Evolutionary conservation across 2,113 vertebrate species (phyloP).

Genomic region (Onychorhynchus coronatus): DNA sequence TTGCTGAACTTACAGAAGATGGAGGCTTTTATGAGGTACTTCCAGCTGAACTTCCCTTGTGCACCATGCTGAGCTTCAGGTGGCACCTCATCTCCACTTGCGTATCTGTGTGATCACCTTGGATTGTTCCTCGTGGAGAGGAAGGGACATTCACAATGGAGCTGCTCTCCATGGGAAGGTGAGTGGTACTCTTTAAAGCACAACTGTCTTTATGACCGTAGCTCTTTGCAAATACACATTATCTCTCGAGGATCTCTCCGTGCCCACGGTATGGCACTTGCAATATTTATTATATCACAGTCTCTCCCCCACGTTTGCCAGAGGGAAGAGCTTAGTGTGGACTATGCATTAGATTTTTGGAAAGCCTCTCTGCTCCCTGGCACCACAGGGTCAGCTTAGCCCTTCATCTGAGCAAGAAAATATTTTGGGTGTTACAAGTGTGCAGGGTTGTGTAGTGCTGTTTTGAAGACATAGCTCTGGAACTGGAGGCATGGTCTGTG

Average conservation of each 20-base stretch:
- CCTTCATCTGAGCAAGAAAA: not conserved
- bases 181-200: not conserved
- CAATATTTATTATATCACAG: fast-evolving
- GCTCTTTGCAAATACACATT: not conserved
- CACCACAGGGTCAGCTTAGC: not conserved
- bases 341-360: not conserved
- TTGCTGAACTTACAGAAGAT: not conserved
- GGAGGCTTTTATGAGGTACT: not conserved
- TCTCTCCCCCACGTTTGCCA: not conserved
- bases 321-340: not conserved
- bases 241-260: fast-evolving
- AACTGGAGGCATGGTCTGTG: not conserved
- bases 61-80: fast-evolving
- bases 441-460: not conserved
- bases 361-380: not conserved
- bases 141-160: fast-evolving
- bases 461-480: not conserved
- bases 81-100: not conserved
- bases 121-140: not conserved
- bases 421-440: fast-evolving
- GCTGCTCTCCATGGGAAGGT: not conserved
- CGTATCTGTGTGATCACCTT: fast-evolving
- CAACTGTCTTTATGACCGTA: fast-evolving
- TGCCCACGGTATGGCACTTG: fast-evolving
- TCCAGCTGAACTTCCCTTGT: not conserved